Evolutionary conservation across 2,888 invertebrate genomes (phyloP).

Genomic region (Dicycla oo): DNA sequence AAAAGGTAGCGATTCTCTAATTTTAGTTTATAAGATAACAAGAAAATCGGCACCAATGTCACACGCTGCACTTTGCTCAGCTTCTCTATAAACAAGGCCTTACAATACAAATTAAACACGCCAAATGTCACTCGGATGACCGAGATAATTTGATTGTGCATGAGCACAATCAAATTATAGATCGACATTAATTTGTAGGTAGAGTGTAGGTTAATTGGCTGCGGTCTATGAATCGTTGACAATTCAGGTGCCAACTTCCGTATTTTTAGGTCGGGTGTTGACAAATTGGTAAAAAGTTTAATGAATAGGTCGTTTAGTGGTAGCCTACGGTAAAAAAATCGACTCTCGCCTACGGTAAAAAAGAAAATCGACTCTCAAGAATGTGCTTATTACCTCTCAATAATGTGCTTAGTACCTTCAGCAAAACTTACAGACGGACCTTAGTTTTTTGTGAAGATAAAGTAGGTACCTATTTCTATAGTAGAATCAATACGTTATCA

Average conservation of each 20-base stretch:
- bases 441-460: neutral
- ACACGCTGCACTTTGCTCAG: conserved; percentile 22
- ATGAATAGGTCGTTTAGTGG: neutral
- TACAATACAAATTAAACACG: conserved; percentile 34
- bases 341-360: no score
- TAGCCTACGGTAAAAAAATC: neutral
- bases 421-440: neutral
- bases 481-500: neutral
- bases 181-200: conserved; percentile 61
- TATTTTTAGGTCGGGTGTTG: conserved; percentile 44
- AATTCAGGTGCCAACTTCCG: conserved; percentile 61
- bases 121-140: conserved; percentile 58
- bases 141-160: no score
- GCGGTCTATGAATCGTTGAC: conserved; percentile 28
- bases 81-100: conserved; percentile 31
- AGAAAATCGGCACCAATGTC: no score
- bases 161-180: conserved; percentile 56
- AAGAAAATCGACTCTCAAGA: neutral
- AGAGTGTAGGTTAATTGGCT: conserved; percentile 58
- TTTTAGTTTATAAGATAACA: no score
- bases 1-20: no score
- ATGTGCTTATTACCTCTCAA: neutral
- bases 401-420: no score
- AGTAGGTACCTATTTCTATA: neutral
- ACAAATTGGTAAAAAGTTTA: conserved; percentile 28